Base-by-base conservation (phyloP, 2,113 vertebrate genomes). In the Sander lucioperca region DNA sequence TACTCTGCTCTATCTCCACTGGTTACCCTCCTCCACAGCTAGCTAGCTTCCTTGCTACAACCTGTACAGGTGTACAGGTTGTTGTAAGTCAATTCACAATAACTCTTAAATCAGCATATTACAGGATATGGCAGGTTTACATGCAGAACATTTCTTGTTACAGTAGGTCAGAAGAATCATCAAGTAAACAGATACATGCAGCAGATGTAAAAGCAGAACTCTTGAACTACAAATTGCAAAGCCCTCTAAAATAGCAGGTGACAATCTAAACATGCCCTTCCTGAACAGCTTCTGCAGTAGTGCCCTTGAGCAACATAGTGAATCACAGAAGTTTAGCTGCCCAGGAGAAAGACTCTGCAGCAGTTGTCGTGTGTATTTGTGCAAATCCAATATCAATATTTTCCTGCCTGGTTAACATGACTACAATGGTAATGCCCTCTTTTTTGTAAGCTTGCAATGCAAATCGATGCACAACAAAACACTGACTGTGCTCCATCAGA, bases 271-370 rank as follows among this genome's bases (percentile, higher is more conserved):
- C 51, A 25, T 51, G 12, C 16, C n/a, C 59, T 45, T 33, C 48
- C 23, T 33, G 8, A 47, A 6, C 2, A 9, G 21, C 73, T 74
- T 68, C 68, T 79, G 57, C 45, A 59, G 53, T 47, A 11, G 61
- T 75, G 25, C 36, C 45, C 48, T 85, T 80, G 47, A 85, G 59
- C 63, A 83, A 80, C 43, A 54, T 3, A 5, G 14, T 36, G 27
- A 65, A 50, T 77, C 73, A 74, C 5, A 36, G 25, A 81, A 74
- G 30, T 63, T 18, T 21, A 33, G 61, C 43, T 14, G 9, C 39
- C 72, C 66, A 70, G 27, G 16, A 51, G 65, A 47, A 77, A 48
- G 21, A 57, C 57, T 39, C 3, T 69, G 72, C 59, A 50, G 68
- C 47, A 54, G 68, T 30, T 68, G 43, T 69, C 36, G n/a, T 54